phyloP scores from a whole-genome alignment of 2,797 vertebrate genomes.

The Oreortyx pictus region DNA sequence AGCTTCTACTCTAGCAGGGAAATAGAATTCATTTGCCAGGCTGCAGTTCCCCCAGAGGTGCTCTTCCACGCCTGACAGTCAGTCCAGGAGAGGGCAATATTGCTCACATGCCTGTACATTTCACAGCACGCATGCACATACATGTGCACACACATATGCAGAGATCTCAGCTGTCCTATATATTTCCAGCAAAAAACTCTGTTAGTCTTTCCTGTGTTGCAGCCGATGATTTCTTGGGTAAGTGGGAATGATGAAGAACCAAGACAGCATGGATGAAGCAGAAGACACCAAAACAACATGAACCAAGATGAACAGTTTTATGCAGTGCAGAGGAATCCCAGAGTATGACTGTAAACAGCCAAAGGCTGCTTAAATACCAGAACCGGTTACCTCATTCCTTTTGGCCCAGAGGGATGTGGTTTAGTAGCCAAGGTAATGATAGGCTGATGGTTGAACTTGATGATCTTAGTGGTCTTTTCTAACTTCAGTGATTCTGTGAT shows the following conservation, averaged over 20 bases:
- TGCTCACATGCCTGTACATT: not conserved
- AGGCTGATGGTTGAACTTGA: no score
- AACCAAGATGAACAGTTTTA: not conserved
- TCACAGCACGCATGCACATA: not conserved
- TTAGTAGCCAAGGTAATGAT: no score
- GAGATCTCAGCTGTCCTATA: not conserved
- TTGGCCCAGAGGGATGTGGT: not conserved
- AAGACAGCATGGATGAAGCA: not conserved
- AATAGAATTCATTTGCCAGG: not conserved
- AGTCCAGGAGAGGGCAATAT: conserved; percentile 65
- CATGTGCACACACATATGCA: fast-evolving
- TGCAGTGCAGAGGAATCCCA: not conserved
- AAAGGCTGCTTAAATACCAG: not conserved
- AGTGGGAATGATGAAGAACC: not conserved
- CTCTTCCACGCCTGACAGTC: not conserved
- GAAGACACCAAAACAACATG: not conserved
- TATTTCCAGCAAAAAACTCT: not conserved
- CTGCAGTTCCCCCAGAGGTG: not conserved
- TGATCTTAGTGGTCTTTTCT: no score
- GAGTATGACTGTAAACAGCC: not conserved
- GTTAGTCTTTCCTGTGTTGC: not conserved
- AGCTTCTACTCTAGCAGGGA: not conserved
- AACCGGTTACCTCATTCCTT: not conserved
- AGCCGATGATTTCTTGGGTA: not conserved
- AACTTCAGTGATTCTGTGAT: no score